Base-by-base conservation (phyloP, 2,113 vertebrate species). In the Esox niger region DNA sequence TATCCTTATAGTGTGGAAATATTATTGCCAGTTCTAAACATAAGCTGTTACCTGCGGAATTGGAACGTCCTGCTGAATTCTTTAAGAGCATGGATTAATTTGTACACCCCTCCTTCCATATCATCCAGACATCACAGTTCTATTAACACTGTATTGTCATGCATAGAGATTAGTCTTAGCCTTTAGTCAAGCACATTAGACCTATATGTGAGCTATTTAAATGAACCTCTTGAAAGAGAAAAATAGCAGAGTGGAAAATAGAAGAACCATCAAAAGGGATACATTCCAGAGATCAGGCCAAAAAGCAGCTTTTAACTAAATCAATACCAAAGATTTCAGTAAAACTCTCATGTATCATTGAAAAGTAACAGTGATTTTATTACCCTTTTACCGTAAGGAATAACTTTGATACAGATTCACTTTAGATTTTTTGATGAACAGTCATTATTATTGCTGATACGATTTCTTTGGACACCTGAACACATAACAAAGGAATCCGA, bases 241-340 rank as follows among this genome's bases (percentile, higher is more conserved):
- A 59, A n/a, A 35, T 55, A 35, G n/a, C 3, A 31, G 46, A 57
- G 49, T 71, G 43, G 54, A 54, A 74, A 79, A 75, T 56, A 61
- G 71, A 78, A 58, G 75, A 47, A 67, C 63, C 79, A 82, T 62
- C 76, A 76, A 84, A 27, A 8, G 69, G 76, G 68, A 79, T 78
- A 73, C 63, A 79, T 75, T 72, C 64, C 62, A 65, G 61, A 67
- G 35, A 70, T 61, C 21, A 15, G 27, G 76, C 77, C 78, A 66
- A 83, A 84, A 32, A 4, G 15, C 65, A 68, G 75, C 84, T 84
- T 86, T 87, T 71, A 70, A 83, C n/a, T n/a, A 84, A 86, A 88
- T 88, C 85, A 77, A 87, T 88, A 65, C 38, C 74, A 86, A 73
- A 75, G 73, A 84, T 85, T 82, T 80, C 74, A 77, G 73, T 80